phyloP scores from a whole-genome alignment of 1,140 invertebrate species.

The Lordiphosa collinella region DNA sequence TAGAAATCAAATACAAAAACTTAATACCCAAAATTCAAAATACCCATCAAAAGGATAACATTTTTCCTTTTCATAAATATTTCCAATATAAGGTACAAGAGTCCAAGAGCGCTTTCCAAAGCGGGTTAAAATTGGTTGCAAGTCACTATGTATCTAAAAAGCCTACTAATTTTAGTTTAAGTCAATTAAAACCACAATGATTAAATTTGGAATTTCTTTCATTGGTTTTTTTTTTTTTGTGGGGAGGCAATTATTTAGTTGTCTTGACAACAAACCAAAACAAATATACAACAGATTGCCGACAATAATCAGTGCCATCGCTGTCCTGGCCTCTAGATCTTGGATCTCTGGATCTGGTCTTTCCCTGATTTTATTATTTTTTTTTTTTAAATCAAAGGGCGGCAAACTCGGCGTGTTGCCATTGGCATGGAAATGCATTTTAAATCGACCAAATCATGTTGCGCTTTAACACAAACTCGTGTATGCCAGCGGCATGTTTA shows the following conservation, averaged over 20 bases:
- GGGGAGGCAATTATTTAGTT: slow-evolving; percentile 25
- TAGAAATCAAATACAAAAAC: no score
- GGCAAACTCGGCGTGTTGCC: slow-evolving; percentile 71
- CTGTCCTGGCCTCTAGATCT: slow-evolving; percentile 14
- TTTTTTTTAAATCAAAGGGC: slow-evolving; percentile 71
- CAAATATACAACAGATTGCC: slow-evolving; percentile 13
- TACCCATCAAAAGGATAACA: no score
- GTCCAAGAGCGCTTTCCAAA: no score
- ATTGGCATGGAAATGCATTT: slow-evolving; percentile 75
- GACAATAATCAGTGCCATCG: slow-evolving; percentile 8
- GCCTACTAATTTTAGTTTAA: no score
- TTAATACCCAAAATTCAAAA: no score
- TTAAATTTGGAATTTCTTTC: no score
- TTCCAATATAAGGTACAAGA: no score
- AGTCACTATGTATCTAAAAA: no score
- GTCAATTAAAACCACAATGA: no score
- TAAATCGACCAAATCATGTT: slow-evolving; percentile 75
- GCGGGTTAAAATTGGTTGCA: no score
- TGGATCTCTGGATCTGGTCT: slow-evolving; percentile 21
- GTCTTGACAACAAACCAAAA: slow-evolving; percentile 63
- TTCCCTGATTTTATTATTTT: slow-evolving; percentile 9
- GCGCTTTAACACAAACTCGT: slow-evolving; percentile 68
- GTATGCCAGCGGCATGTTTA: slow-evolving; percentile 44
- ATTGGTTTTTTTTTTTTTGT: no score
- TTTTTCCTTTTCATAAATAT: no score